phyloP scores from a whole-genome alignment of 2,113 vertebrate genomes.

The Hylia prasina region DNA sequence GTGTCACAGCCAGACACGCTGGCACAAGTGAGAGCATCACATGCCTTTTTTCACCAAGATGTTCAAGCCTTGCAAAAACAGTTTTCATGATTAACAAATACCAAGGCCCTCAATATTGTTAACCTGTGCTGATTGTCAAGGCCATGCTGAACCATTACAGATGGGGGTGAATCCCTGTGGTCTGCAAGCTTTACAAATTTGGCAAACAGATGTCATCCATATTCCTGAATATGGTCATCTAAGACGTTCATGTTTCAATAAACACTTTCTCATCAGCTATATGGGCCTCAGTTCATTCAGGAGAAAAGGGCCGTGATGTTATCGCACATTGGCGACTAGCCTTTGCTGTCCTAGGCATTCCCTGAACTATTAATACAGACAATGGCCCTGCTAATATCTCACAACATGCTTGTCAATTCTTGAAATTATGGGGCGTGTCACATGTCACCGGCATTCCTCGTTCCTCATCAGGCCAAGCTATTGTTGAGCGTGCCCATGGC shows the following conservation, averaged over 20 bases:
- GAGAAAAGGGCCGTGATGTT: neutral
- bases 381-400: neutral
- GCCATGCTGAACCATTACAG: neutral
- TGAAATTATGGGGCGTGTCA: neutral
- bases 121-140: neutral
- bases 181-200: neutral
- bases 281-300: neutral
- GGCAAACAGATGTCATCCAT: neutral
- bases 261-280: neutral
- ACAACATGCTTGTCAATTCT: neutral
- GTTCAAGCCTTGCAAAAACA: neutral
- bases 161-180: neutral
- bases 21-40: neutral
- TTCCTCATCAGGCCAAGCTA: neutral
- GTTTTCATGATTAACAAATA: neutral
- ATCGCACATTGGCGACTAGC: neutral
- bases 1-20: neutral
- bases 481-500: neutral
- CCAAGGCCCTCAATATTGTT: neutral
- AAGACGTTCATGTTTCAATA: neutral
- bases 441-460: neutral
- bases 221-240: neutral
- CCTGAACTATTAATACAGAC: no score
- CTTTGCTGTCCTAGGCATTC: neutral
- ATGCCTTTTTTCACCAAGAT: neutral